Base-by-base conservation (phyloP, 2,888 invertebrate species). In the Megalurothrips usitatus region DNA sequence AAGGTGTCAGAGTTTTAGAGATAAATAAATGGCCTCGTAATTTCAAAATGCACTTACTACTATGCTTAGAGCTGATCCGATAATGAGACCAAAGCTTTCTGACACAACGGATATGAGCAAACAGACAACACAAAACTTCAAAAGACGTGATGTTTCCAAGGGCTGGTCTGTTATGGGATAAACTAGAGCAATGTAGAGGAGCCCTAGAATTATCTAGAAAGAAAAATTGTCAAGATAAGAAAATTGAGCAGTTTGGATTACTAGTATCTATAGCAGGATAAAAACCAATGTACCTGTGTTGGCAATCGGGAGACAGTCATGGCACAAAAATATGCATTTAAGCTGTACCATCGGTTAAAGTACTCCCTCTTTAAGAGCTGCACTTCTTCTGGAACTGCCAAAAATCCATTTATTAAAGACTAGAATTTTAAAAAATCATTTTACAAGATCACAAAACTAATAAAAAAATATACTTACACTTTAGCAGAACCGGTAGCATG, bases 331-430 rank as follows among this genome's bases (percentile, higher is more conserved):
- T 95, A 95, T 0, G 95, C 92, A 85, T 93, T 92, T 28, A 95
- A 86, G 2, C 92, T 90, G 85, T 95, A 96, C 95, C 95, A 96
- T 79, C 93, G 91, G 86, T 96, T 96, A 86, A 95, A 95, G 85
- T 95, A 92, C 86, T 96, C 95, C 79, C 94, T 88, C 86, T 94
- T 95, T 14, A 95, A 87, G 26, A 94, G 87, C 84, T 92, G 92
- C 0, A 95, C 92, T 88, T 95, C 94, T 78, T 88, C 89, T 26
- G 95, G 95, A 90, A 94, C 95, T 95, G 87, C 1, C 43, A 58
- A 11, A 82, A 78, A 58, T 17, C 12, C 10, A 12, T 26, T 17
- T 17, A 11, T 49, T 9, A 80, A 14, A 17, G 26, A 28, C n/a
- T n/a, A 79, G 17, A 79, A 68, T 26, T 48, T 80, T 58, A 52